Conservation (phyloP, 2,113 vertebrate species). For the Eonycteris spelaea region DNA sequence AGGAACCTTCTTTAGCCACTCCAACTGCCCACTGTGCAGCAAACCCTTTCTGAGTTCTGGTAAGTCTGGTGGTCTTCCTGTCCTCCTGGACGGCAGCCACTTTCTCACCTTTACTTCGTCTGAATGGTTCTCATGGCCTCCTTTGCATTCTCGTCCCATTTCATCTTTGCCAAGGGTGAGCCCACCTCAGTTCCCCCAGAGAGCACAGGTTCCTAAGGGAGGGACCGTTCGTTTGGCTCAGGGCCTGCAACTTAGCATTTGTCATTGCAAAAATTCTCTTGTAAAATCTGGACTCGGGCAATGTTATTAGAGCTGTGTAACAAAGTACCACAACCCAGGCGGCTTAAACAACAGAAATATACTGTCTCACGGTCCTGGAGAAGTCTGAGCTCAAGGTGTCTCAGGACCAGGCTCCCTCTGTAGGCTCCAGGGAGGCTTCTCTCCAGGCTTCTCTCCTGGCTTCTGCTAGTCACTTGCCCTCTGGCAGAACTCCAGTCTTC, state of each 20-base stretch:
- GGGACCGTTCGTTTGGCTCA: not conserved
- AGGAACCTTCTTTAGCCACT: slow-evolving; percentile 86
- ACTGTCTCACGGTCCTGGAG: not conserved
- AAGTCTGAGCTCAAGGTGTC: not conserved
- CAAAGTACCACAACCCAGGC: fast-evolving
- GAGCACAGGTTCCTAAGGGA: not conserved
- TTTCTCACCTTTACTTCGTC: not conserved
- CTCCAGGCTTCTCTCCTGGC: not conserved
- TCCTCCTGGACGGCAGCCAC: not conserved
- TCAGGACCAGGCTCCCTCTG: not conserved
- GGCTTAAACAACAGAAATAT: not conserved
- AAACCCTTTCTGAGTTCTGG: slow-evolving; percentile 91
- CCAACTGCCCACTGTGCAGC: slow-evolving; percentile 92
- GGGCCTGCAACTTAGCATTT: not conserved
- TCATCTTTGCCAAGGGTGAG: not conserved
- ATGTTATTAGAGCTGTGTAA: not conserved
- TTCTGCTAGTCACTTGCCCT: not conserved
- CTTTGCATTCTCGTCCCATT: not conserved
- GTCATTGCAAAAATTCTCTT: not conserved
- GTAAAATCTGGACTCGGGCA: not conserved
- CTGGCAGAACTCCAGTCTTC: no score
- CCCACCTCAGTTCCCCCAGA: not conserved
- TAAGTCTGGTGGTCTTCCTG: slow-evolving; percentile 84
- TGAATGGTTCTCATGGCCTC: fast-evolving
- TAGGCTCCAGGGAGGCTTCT: no score